Evolutionary conservation across 1,140 invertebrate genomes (phyloP).

Genomic region (Manduca sexta): DNA sequence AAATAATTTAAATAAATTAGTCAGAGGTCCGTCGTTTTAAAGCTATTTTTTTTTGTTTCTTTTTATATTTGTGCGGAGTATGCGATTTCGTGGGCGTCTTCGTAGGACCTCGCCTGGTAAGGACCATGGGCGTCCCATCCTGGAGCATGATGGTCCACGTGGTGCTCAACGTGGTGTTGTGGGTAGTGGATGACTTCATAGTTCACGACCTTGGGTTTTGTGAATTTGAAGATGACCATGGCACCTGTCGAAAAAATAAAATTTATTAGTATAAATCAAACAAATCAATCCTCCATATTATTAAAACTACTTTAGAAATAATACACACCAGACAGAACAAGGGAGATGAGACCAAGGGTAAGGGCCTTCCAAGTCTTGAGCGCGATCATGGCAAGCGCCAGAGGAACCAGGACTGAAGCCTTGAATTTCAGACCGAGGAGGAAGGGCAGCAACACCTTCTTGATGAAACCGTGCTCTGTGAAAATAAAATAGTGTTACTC

Average conservation of each 20-base stretch:
- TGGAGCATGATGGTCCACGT: slow-evolving; percentile 71
- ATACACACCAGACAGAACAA: slow-evolving; percentile 78
- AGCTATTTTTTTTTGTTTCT: slow-evolving; percentile 22
- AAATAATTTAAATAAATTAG: slow-evolving; percentile 66
- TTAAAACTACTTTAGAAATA: background rate
- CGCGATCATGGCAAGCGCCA: slow-evolving; percentile 86
- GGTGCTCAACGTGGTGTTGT: slow-evolving; percentile 83
- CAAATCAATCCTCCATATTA: background rate
- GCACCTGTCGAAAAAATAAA: slow-evolving; percentile 73
- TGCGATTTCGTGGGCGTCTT: slow-evolving; percentile 78
- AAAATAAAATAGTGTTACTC: slow-evolving; percentile 21
- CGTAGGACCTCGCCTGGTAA: slow-evolving; percentile 71
- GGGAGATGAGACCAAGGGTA: slow-evolving; percentile 86
- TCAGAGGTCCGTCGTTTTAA: slow-evolving; percentile 56
- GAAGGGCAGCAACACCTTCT: slow-evolving; percentile 88
- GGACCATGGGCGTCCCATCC: slow-evolving; percentile 75
- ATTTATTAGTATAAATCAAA: background rate
- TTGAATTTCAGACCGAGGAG: slow-evolving; percentile 89
- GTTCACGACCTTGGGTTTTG: slow-evolving; percentile 86
- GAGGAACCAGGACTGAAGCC: slow-evolving; percentile 84
- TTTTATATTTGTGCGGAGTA: slow-evolving; percentile 76
- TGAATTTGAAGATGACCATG: slow-evolving; percentile 88
- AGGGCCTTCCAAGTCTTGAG: slow-evolving; percentile 91
- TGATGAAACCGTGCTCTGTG: slow-evolving; percentile 84
- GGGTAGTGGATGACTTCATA: slow-evolving; percentile 90